phyloP scores from a whole-genome alignment of 2,888 invertebrate genomes.

The Cantharis rustica region DNA sequence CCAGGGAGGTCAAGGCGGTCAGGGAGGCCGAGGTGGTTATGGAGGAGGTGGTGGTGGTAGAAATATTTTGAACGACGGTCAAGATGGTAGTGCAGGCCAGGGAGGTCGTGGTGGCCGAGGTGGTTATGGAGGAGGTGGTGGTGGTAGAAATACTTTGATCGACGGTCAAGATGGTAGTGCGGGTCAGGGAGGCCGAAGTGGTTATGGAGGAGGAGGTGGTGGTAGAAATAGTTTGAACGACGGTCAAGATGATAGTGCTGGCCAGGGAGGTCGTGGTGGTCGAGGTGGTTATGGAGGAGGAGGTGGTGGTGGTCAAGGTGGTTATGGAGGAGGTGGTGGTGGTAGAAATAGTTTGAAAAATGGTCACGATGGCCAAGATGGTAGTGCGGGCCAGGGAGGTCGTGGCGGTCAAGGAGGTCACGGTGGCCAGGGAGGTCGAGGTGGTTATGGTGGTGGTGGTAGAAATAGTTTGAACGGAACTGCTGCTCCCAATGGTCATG shows the following conservation, averaged over 20 bases:
- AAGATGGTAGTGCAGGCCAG: not conserved
- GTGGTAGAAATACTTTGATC: not conserved
- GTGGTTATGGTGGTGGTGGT: not conserved
- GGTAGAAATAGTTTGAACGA: no score
- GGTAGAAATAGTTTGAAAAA: not conserved
- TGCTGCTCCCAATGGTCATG: no score
- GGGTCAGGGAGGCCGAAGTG: not conserved
- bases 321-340: not conserved
- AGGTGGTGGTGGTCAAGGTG: not conserved
- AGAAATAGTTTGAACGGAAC: no score
- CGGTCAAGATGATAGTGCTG: not conserved
- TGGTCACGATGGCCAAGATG: not conserved
- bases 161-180: not conserved
- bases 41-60: not conserved
- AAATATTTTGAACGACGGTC: not conserved
- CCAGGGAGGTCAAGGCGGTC: no score
- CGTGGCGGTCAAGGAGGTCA: not conserved
- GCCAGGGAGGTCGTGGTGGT: not conserved
- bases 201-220: no score
- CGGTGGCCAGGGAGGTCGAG: not conserved
- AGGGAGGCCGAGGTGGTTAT: not conserved
- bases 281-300: not conserved
- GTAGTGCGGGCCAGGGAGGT: not conserved
- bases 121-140: not conserved
- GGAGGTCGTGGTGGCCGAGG: not conserved